Base-by-base conservation (phyloP, 2,888 invertebrate genomes). In the Caenorhabditis zanzibari region DNA sequence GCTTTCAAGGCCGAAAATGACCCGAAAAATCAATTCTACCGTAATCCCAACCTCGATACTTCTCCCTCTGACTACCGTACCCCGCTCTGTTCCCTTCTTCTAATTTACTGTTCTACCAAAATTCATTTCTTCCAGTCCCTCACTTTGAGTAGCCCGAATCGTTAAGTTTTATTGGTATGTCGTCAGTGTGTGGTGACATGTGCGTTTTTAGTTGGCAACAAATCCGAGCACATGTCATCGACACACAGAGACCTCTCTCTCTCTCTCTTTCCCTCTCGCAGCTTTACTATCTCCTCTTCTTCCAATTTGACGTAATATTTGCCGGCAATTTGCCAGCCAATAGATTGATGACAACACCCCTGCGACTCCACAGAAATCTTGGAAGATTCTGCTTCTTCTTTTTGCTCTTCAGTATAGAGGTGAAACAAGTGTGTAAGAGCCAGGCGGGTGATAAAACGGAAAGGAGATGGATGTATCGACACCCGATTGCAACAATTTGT, bases 251-350 rank as follows among this genome's bases (percentile, higher is more conserved):
- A 14, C 5, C 10, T 44, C 38, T 66, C 59, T 49, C 19, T 58
- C 35, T 35, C 44, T 52, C 35, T 47, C 58, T 54, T 14, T 66
- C 41, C 38, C 38, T 12, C 38, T 38, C 28, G 19, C 68, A 24
- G 35, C 68, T 68, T 41, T 54, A 52, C 63, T 63, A 63, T 63
- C 63, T n/a, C 38, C 35, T 54, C 19, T 14, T 59, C 59, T 82
- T 73, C 68, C 77, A 76, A 82, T 72, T 75, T 76, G 66, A 81
- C 69, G 61, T 71, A 69, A 73, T 84, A 66, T 73, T 82, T 66
- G 59, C 54, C 73, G 63, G 76, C 82, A 85, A 82, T 80, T 79
- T 83, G 83, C 83, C 83, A 83, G 79, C 64, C 64, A 56, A 81
- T 81, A 81, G 82, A 82, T 76, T 76, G 75, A 81, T 81, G 69